These are phyloP conservation scores for Diachasmimorpha longicaudata DNA, from an alignment of 1,140 invertebrate species.

Conservation along the genomic window DNA sequence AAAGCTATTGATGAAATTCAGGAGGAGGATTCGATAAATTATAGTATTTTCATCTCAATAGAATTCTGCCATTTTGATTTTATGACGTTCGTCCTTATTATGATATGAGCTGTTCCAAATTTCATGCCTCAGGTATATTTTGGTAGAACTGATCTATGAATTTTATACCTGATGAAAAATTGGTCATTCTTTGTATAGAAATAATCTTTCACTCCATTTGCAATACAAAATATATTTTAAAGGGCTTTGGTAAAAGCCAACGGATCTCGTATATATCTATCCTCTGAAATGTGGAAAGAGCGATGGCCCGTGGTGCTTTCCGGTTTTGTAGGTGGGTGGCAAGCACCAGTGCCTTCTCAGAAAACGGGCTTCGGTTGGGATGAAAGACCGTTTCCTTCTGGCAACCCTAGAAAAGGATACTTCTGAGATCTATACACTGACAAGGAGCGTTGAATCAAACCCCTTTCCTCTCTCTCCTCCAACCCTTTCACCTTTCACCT, in stretches of 20 bases:
- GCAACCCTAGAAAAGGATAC: neutral
- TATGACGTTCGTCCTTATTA: too few species aligned
- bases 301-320: constrained; percentile 19
- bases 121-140: too few species aligned
- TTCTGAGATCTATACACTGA: constrained; percentile 1
- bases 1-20: too few species aligned
- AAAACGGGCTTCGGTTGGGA: neutral
- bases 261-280: neutral
- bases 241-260: neutral
- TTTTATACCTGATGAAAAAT: too few species aligned
- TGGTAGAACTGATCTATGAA: too few species aligned
- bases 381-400: constrained; percentile 18
- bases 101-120: too few species aligned
- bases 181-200: neutral
- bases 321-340: constrained; percentile 16
- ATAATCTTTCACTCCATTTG: constrained; percentile 7
- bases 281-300: neutral
- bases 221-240: neutral
- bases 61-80: too few species aligned
- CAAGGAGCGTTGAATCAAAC: neutral
- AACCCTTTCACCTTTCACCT: neutral
- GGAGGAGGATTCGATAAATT: too few species aligned
- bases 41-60: too few species aligned
- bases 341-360: neutral
- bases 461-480: too few species aligned